Evolutionary conservation across 1,140 invertebrate genomes (phyloP).

Genomic region (Apocrypta bakeri): DNA sequence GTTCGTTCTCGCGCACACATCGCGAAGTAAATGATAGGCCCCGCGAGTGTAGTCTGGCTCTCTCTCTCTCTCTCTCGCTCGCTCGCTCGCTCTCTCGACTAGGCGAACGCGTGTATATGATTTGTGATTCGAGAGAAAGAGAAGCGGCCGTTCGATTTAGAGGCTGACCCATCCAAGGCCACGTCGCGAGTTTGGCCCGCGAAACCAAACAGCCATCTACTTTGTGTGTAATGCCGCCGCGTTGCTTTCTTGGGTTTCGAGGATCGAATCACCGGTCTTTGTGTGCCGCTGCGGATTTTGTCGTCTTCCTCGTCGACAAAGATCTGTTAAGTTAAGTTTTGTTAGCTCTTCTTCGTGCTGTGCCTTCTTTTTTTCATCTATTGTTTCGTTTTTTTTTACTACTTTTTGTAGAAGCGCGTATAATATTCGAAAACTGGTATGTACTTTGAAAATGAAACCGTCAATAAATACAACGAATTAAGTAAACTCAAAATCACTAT

Average conservation of each 20-base stretch:
- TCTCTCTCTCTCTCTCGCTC: background rate
- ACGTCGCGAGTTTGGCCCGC: slow-evolving; percentile 25
- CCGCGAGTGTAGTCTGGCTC: background rate
- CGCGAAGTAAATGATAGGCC: slow-evolving; percentile 31
- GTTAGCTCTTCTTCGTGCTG: too few species aligned
- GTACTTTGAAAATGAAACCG: background rate
- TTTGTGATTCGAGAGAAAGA: slow-evolving; percentile 59
- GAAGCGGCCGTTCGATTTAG: slow-evolving; percentile 61
- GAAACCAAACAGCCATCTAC: slow-evolving; percentile 13
- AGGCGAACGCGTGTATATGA: slow-evolving; percentile 53
- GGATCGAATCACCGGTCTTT: background rate
- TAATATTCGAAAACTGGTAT: too few species aligned
- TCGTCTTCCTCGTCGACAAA: too few species aligned
- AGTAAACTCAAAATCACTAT: background rate
- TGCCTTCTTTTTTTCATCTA: background rate
- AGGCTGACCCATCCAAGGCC: slow-evolving; percentile 64
- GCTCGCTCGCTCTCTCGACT: background rate
- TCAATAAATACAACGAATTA: background rate
- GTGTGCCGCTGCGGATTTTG: background rate
- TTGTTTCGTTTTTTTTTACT: background rate
- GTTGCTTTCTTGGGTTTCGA: background rate
- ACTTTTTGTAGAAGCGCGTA: too few species aligned
- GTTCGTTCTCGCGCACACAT: background rate
- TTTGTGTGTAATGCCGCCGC: background rate
- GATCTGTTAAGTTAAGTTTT: too few species aligned